A percentile compares a stretch with the other conserved stretches of the same genome.
phyloP scores from a whole-genome alignment of 1,140 invertebrate species.

The Zelostemma sp. region DNA sequence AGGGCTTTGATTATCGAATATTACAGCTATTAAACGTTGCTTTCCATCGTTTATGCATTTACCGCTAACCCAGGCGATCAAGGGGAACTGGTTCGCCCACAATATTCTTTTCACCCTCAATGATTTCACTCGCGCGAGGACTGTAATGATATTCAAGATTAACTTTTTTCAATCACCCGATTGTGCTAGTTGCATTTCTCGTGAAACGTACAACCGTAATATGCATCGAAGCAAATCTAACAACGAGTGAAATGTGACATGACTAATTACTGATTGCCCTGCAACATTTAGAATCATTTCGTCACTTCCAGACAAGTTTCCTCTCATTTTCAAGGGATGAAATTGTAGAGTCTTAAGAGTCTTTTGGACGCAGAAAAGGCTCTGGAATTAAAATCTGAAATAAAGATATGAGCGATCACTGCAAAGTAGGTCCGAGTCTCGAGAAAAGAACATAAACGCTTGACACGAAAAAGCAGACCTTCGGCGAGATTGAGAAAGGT shows the following conservation, averaged over 20 bases:
- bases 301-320: constrained; percentile 1
- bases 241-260: too few relatives aligned
- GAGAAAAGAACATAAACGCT: constrained; percentile 19
- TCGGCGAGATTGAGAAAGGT: constrained; percentile 24
- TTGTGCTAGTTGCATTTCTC: neutral
- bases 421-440: constrained; percentile 23
- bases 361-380: too few relatives aligned
- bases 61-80: constrained; percentile 39
- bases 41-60: constrained; percentile 42
- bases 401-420: constrained; percentile 19
- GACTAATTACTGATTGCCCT: too few relatives aligned
- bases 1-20: constrained; percentile 35
- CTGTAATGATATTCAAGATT: constrained; percentile 34
- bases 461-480: constrained; percentile 24
- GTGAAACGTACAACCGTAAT: neutral
- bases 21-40: constrained; percentile 44
- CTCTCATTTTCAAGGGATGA: too few relatives aligned
- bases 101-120: constrained; percentile 47
- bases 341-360: too few relatives aligned
- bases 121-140: constrained; percentile 49
- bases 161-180: constrained; percentile 7
- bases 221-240: neutral
- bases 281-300: too few relatives aligned
- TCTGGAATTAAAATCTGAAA: too few relatives aligned
- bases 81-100: constrained; percentile 64